Evolutionary conservation across 2,113 vertebrate genomes (phyloP).

Genomic region (Rhadina sibilatrix): DNA sequence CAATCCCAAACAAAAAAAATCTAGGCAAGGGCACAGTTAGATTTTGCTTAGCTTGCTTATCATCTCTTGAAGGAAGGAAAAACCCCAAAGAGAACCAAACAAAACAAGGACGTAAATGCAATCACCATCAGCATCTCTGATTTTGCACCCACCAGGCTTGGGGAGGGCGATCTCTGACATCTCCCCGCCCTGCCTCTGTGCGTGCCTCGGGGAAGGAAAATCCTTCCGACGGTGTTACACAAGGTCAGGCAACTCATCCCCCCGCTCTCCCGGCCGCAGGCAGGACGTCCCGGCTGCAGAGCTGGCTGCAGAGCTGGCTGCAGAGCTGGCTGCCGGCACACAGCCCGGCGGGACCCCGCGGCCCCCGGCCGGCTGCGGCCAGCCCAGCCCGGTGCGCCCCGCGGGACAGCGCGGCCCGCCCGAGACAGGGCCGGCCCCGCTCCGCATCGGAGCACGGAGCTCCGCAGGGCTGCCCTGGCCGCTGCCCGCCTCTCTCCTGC

Average conservation of each 20-base stretch:
- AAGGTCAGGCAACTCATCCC: background rate
- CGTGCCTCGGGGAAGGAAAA: conserved; percentile 10
- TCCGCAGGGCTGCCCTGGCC: background rate
- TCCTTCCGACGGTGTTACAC: background rate
- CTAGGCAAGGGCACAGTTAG: background rate
- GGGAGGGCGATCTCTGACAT: background rate
- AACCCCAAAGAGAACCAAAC: background rate
- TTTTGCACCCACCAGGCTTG: background rate
- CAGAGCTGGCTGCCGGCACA: background rate
- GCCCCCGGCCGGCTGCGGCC: background rate
- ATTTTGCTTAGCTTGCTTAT: background rate
- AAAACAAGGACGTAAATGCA: background rate
- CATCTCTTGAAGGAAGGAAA: background rate
- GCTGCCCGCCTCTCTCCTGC: background rate
- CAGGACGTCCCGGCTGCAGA: background rate
- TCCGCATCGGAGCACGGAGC: background rate
- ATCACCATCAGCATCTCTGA: background rate
- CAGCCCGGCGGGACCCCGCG: background rate
- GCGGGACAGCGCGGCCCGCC: background rate
- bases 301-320: background rate
- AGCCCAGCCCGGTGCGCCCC: background rate
- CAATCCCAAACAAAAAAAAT: background rate
- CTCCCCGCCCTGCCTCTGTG: background rate
- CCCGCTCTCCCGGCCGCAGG: background rate
- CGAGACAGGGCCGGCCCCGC: background rate